Evolutionary conservation across 2,797 vertebrate genomes (phyloP).

Genomic region (Tamandua tetradactyla): DNA sequence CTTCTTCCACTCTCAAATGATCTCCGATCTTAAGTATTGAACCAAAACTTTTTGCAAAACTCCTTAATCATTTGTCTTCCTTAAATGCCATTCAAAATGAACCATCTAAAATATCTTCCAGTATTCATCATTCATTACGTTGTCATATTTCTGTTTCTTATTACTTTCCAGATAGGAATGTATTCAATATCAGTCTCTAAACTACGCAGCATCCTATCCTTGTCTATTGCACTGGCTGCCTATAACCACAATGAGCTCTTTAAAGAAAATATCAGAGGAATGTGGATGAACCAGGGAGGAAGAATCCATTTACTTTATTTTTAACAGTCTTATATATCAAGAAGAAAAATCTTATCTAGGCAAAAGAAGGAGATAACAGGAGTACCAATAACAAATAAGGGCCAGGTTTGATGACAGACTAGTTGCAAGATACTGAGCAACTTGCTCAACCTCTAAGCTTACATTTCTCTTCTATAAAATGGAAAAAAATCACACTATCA

Average conservation of each 20-base stretch:
- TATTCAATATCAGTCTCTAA: background rate
- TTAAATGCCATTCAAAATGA: background rate
- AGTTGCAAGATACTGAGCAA: background rate
- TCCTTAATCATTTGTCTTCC: background rate
- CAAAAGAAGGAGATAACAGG: background rate
- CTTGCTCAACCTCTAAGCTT: background rate
- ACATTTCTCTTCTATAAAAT: background rate
- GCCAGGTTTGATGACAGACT: background rate
- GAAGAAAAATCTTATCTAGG: background rate
- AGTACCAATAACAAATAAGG: background rate
- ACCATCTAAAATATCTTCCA: background rate
- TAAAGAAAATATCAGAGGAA: background rate
- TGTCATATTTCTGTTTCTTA: background rate
- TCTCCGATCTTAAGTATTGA: background rate
- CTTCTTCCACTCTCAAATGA: background rate
- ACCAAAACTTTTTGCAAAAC: background rate
- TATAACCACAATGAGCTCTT: constrained; percentile 5
- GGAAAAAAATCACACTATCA: background rate
- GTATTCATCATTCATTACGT: background rate
- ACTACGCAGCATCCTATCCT: background rate
- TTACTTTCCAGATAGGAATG: background rate
- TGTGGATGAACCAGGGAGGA: background rate
- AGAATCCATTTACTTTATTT: background rate
- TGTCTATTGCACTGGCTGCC: background rate
- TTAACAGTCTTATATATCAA: background rate